phyloP scores from a whole-genome alignment of 2,797 vertebrate genomes.

The Allobates femoralis region DNA sequence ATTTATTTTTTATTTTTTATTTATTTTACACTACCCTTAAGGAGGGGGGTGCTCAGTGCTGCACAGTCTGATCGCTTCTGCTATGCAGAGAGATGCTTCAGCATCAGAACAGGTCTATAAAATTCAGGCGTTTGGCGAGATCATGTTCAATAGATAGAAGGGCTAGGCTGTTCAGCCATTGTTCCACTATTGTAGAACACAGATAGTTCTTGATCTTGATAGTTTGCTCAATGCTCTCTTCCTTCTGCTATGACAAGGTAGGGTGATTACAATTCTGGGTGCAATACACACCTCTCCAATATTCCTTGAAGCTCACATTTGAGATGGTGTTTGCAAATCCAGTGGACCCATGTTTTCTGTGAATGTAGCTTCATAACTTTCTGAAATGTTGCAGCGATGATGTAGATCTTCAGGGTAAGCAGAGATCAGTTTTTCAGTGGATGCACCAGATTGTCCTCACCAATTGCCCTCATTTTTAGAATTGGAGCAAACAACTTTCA shows the following conservation, averaged over 20 bases:
- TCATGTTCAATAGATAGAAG: neutral
- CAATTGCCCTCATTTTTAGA: neutral
- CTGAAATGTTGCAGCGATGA: too few relatives aligned
- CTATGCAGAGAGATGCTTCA: neutral
- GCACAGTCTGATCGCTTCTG: neutral
- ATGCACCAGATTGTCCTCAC: too few relatives aligned
- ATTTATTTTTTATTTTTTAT: too few relatives aligned
- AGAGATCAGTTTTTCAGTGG: too few relatives aligned
- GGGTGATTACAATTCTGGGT: neutral
- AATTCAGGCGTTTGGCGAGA: neutral
- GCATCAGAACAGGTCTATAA: neutral
- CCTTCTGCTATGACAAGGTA: slow-evolving; percentile 8
- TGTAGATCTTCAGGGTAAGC: too few relatives aligned
- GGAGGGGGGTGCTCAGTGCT: too few relatives aligned
- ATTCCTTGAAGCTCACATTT: neutral
- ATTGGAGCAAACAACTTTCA: neutral
- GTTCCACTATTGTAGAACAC: slow-evolving; percentile 2
- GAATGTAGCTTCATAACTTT: neutral
- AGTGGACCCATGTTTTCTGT: neutral
- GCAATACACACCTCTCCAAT: slow-evolving; percentile 4
- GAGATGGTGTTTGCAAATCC: neutral
- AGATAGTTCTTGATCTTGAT: slow-evolving; percentile 1
- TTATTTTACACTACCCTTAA: too few relatives aligned
- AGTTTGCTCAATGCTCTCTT: slow-evolving; percentile 20
- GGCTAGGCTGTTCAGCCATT: neutral